Evolutionary conservation across 2,113 vertebrate genomes (phyloP).

Genomic region (Gadus macrocephalus): DNA sequence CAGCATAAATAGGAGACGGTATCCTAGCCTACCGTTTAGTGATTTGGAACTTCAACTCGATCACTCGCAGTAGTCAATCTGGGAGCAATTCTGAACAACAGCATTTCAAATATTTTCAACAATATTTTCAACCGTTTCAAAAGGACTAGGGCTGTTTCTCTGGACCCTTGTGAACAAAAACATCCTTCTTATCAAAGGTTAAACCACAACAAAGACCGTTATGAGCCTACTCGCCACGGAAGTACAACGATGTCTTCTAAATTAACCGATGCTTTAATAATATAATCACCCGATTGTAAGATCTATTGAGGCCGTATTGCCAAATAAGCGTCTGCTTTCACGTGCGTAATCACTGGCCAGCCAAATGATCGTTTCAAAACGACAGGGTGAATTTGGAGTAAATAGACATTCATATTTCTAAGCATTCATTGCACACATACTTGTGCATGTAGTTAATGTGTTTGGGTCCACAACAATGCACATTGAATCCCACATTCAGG

Average conservation of each 20-base stretch:
- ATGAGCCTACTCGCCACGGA: too few relatives aligned
- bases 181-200: background rate
- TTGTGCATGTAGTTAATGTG: too few relatives aligned
- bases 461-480: background rate
- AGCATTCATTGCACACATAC: too few relatives aligned
- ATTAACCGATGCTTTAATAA: too few relatives aligned
- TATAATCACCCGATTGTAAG: too few relatives aligned
- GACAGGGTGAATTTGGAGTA: background rate
- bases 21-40: background rate
- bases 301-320: too few relatives aligned
- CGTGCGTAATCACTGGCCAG: conserved; percentile 54
- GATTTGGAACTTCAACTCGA: conserved; percentile 22
- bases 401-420: too few relatives aligned
- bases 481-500: background rate
- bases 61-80: conserved; percentile 29
- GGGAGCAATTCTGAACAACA: background rate
- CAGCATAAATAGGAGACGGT: background rate
- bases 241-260: too few relatives aligned
- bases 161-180: background rate
- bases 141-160: background rate
- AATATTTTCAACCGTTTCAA: background rate
- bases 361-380: conserved; percentile 47
- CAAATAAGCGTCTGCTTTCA: background rate
- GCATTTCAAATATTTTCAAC: background rate
- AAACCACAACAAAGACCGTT: too few relatives aligned